Conservation (phyloP, 2,797 vertebrate species). For the Dromococcyx pavoninus region DNA sequence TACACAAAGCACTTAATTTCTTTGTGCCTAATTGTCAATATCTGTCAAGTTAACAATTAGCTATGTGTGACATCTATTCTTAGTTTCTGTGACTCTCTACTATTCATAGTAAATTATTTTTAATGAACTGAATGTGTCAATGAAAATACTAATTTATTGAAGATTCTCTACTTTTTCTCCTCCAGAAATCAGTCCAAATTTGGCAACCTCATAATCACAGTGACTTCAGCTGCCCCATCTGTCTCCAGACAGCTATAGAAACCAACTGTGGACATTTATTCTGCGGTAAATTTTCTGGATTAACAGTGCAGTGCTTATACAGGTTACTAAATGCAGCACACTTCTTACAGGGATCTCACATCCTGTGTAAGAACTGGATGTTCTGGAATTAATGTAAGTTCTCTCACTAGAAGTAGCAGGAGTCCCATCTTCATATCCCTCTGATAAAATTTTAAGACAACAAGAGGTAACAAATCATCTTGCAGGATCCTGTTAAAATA, state of each 20-base stretch:
- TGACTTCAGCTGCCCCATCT: slow-evolving; percentile 83
- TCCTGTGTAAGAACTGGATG: not conserved
- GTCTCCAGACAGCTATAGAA: slow-evolving; percentile 81
- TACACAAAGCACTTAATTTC: no score
- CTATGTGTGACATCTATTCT: no score
- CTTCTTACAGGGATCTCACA: not conserved
- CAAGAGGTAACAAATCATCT: not conserved
- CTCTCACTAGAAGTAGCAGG: not conserved
- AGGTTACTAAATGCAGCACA: not conserved
- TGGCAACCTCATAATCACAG: slow-evolving; percentile 53
- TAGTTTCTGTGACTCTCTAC: no score
- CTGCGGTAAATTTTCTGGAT: slow-evolving; percentile 77
- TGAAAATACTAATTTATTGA: not conserved
- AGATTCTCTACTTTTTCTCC: not conserved
- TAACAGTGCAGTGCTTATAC: not conserved
- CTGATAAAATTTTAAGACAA: not conserved
- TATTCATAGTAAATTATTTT: no score
- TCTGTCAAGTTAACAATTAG: no score
- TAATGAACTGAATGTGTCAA: not conserved
- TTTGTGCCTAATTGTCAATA: no score
- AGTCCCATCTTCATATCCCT: not conserved
- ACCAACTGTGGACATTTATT: slow-evolving; percentile 88
- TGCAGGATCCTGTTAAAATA: not conserved
- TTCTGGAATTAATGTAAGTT: not conserved
- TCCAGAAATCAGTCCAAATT: slow-evolving; percentile 51